A percentile compares a stretch with the other conserved stretches of the same genome.
Evolutionary conservation across 2,888 invertebrate genomes (phyloP).

Genomic region (Aethes cnicana): DNA sequence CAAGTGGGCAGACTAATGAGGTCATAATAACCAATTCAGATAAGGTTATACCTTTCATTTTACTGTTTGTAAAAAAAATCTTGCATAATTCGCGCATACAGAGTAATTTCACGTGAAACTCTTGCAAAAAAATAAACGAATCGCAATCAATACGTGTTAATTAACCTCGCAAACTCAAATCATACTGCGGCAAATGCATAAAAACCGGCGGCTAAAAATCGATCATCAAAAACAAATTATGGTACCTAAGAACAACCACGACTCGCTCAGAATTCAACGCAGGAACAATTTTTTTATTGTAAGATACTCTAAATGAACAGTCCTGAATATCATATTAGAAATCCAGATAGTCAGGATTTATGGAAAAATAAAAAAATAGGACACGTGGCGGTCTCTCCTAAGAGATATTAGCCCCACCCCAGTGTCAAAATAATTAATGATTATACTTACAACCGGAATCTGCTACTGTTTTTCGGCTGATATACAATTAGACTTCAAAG

Average conservation of each 20-base stretch:
- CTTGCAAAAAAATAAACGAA: neutral
- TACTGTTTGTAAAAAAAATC: neutral
- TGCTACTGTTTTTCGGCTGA: slow-evolving; percentile 50
- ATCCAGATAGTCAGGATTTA: slow-evolving; percentile 41
- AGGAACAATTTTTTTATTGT: slow-evolving; percentile 19
- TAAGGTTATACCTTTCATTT: slow-evolving; percentile 32
- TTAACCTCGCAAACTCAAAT: slow-evolving; percentile 7
- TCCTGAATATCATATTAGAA: slow-evolving; percentile 31
- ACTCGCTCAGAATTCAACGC: neutral
- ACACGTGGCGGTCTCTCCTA: slow-evolving; percentile 77
- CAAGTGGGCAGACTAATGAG: slow-evolving; percentile 32
- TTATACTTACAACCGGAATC: slow-evolving; percentile 62
- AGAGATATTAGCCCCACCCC: slow-evolving; percentile 78
- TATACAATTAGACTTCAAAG: slow-evolving; percentile 53
- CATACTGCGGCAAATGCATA: slow-evolving; percentile 29
- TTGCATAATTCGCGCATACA: neutral
- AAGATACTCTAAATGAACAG: slow-evolving; percentile 28
- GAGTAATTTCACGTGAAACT: neutral
- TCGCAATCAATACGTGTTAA: neutral
- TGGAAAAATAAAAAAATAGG: slow-evolving; percentile 62
- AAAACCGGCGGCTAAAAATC: slow-evolving; percentile 54
- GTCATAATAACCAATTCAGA: slow-evolving; percentile 27
- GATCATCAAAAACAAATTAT: slow-evolving; percentile 58
- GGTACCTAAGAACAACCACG: slow-evolving; percentile 17
- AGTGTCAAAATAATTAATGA: slow-evolving; percentile 64